A percentile compares a stretch with the other conserved stretches of the same genome.
Evolutionary conservation across 2,888 invertebrate species (phyloP).

Genomic region (Drymonia ruficornis): DNA sequence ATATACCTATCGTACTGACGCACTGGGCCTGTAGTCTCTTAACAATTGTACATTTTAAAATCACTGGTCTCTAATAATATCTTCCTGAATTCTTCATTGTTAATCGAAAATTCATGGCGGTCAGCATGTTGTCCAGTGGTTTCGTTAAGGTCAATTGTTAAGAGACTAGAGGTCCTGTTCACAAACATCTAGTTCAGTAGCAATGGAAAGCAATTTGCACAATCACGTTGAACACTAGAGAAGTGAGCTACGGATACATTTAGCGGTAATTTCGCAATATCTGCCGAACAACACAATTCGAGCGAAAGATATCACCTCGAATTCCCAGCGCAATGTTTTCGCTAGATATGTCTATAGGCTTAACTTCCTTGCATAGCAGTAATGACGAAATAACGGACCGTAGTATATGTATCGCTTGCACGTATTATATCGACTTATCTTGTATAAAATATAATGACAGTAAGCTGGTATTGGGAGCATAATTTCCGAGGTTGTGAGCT

Average conservation of each 20-base stretch:
- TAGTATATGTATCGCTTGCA: slow-evolving; percentile 56
- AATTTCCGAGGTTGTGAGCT: slow-evolving; percentile 83
- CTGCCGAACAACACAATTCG: background rate
- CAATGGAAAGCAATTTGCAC: slow-evolving; percentile 56
- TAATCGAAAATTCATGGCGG: too few species aligned
- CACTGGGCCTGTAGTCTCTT: too few species aligned
- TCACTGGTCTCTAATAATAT: too few species aligned
- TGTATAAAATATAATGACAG: slow-evolving; percentile 68
- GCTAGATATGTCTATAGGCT: background rate
- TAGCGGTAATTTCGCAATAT: background rate
- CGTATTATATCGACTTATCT: slow-evolving; percentile 56
- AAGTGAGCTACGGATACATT: background rate
- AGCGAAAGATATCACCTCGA: too few species aligned
- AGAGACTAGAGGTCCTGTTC: too few species aligned
- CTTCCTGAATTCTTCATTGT: too few species aligned
- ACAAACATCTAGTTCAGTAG: slow-evolving; percentile 19
- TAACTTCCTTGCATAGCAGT: slow-evolving; percentile 9
- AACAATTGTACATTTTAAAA: too few species aligned
- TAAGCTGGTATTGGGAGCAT: slow-evolving; percentile 85
- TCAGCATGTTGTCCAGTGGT: too few species aligned
- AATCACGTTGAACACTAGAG: slow-evolving; percentile 44
- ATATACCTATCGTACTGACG: slow-evolving; percentile 54
- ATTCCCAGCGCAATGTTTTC: background rate
- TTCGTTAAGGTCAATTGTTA: too few species aligned
- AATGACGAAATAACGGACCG: slow-evolving; percentile 35